Percentiles rank a stretch among this genome's conserved stretches.
Evolutionary conservation across 2,888 invertebrate species (phyloP).

Genomic region (Patella pellucida): DNA sequence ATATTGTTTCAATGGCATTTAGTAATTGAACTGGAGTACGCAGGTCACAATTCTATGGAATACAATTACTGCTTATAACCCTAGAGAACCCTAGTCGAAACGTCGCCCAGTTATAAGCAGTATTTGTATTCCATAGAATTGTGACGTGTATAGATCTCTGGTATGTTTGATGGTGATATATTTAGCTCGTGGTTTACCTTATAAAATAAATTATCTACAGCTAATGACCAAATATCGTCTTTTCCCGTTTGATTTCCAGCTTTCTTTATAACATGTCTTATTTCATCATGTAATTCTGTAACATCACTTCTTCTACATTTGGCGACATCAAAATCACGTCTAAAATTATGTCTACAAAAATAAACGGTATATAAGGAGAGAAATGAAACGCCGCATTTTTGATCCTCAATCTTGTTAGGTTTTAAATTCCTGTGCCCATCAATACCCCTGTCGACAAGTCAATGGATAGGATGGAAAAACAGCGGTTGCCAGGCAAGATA

Average conservation of each 20-base stretch:
- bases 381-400: too few relatives aligned
- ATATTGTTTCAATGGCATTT: too few relatives aligned
- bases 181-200: neutral
- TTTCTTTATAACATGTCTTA: neutral
- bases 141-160: too few relatives aligned
- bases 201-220: neutral
- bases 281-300: neutral
- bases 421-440: too few relatives aligned
- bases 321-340: neutral
- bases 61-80: too few relatives aligned
- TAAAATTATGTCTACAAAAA: neutral
- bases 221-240: neutral
- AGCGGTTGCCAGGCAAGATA: neutral
- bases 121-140: too few relatives aligned
- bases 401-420: too few relatives aligned
- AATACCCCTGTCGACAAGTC: too few relatives aligned
- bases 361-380: neutral
- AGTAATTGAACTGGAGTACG: too few relatives aligned
- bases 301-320: neutral
- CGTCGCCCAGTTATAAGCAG: too few relatives aligned
- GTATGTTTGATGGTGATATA: neutral
- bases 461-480: neutral
- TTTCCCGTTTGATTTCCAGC: neutral
- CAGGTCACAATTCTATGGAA: too few relatives aligned
- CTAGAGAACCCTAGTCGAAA: too few relatives aligned